Base-by-base conservation (phyloP, 1,140 invertebrate genomes). In the Drosophila sproati region DNA sequence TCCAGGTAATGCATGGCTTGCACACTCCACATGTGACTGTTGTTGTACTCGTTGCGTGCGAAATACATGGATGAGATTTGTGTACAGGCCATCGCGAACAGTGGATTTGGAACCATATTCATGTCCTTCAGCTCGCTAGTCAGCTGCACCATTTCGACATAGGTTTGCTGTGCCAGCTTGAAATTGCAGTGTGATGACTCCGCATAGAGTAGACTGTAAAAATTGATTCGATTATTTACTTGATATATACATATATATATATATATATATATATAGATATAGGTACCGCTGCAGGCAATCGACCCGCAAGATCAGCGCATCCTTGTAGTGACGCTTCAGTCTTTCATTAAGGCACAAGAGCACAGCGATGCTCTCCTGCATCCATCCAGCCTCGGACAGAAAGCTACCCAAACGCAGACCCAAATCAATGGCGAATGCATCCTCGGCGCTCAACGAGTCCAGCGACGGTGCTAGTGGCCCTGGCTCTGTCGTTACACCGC, bases 341-440 rank as follows among this genome's bases (percentile, higher is more conserved):
- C 85, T 73, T 94, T 91, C 78, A 94, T 94, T 88, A 95, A 97
- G 6, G 94, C 92, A 62, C 94, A 91, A 54, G 71, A 97, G 93
- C 51, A 98, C 95, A 31, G 94, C 93, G 85, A 96, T 95, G 85
- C 96, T 96, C 82, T 96, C 95, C 34, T 92, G 91, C 93, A 96
- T 97, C 96, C 96, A 97, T 1, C 97, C 97, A n/a, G 96, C 96
- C 82, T 98, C 97, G 82, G 95, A 96, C 1, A 98, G 94, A 93
- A 98, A 98, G 60, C 95, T 94, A 73, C 97, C 96, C 77, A 96
- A 74, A 81, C 93, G 92, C 43, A 96, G 78, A 39, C 95, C 95
- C 39, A 94, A 77, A 78, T 94, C 93, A 62, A 95, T 94, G 12
- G 93, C 74, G 3, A 59, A 8, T 1, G 12, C 37, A 51, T 80